Evolutionary conservation across 2,888 invertebrate genomes (phyloP).

Genomic region (Didymodactylos carnosus): DNA sequence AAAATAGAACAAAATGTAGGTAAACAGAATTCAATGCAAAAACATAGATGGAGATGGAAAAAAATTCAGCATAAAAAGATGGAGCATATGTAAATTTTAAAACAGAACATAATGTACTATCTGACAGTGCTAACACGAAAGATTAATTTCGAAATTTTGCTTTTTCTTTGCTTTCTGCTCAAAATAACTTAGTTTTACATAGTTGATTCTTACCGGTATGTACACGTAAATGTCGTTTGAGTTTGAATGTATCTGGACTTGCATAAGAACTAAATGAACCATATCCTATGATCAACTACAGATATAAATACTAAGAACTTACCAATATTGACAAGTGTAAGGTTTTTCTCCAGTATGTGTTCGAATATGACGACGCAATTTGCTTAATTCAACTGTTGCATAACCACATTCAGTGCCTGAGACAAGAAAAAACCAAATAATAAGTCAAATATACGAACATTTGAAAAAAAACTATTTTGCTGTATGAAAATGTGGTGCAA

Average conservation of each 20-base stretch:
- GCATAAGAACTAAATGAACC: constrained; percentile 93
- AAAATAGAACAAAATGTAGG: neutral
- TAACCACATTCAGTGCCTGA: constrained; percentile 83
- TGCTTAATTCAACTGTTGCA: constrained; percentile 81
- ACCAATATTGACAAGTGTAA: neutral
- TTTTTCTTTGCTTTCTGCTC: too few species aligned
- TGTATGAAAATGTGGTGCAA: too few species aligned
- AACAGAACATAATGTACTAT: too few species aligned
- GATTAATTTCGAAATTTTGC: too few species aligned
- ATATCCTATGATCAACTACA: neutral
- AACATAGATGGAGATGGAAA: neutral
- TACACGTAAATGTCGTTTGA: constrained; percentile 78
- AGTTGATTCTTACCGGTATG: constrained; percentile 43
- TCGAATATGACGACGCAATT: constrained; percentile 74
- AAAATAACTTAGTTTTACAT: too few species aligned
- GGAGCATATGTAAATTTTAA: too few species aligned
- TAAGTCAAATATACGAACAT: too few species aligned
- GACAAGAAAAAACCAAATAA: too few species aligned
- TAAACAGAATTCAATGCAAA: neutral
- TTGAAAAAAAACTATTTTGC: too few species aligned
- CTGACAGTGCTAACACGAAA: too few species aligned
- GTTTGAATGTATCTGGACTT: constrained; percentile 86
- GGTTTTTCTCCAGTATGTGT: constrained; percentile 53
- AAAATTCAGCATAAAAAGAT: too few species aligned
- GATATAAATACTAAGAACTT: neutral